Evolutionary conservation across 1,140 invertebrate species (phyloP), one percentile per base, ranked within the genome.

Genomic region (Bombus pascuorum): DNA sequence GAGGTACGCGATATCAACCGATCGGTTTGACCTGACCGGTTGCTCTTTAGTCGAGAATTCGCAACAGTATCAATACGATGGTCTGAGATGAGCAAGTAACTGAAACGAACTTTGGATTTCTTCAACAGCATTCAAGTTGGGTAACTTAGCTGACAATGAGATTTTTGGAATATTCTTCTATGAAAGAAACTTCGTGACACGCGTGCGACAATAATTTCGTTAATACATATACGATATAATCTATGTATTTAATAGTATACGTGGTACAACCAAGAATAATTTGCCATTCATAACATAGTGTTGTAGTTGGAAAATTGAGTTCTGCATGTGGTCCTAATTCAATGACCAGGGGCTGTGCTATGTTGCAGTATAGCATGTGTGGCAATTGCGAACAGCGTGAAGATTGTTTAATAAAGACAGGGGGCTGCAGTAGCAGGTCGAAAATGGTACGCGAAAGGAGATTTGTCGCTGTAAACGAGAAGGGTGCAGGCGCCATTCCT

Each of bases 361-460:
- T 53, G 47, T 10, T 25, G 9, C 32, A 37, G 25, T 37, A 25
- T 25, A 53, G 32, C 10, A 22, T 4, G 22, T 10, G 34, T 70
- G 18, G 18, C 32, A 15, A 10, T 37, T 34, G 68, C 12, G 70
- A 15, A 8, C 10, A 12, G 22, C 1, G 39, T 28, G 34, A 37
- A 28, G 74, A 37, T 57, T 28, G 53, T 76, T 57, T 75, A 75
- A 57, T 57, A 53, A 57, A 76, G 74, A 32, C 68, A 37, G 47
- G 47, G 10, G 6, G 18, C 13, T 34, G 22, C 2, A 39, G 10
- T 15, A 18, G 25, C 25, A 8, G 53, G 25, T 59, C 5, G 70
- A 25, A 62, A 72, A 59, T 34, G 70, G 15, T 28, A 25, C 15
- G 28, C 32, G 65, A 18, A 80, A 80, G 77, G 70, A 80, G 42